Conservation (phyloP, 2,113 vertebrate species). For the Smithornis capensis region DNA sequence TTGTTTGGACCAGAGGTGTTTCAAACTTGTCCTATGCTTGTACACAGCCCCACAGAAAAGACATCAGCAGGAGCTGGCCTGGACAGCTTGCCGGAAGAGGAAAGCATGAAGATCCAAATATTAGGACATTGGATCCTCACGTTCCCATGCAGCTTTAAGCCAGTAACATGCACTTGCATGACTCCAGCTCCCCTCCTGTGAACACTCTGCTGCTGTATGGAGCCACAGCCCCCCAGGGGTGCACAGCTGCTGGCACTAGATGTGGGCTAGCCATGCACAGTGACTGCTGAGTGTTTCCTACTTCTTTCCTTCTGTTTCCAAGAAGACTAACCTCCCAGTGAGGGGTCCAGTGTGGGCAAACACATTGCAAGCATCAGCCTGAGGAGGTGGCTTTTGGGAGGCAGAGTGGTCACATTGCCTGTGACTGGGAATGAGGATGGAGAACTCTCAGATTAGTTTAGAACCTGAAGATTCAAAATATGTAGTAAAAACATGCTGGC, state of each 20-base stretch:
- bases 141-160: background rate
- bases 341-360: background rate
- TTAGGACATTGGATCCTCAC: background rate
- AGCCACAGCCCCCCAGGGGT: background rate
- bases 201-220: background rate
- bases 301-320: background rate
- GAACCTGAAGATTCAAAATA: background rate
- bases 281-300: background rate
- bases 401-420: background rate
- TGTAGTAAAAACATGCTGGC: background rate
- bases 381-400: background rate
- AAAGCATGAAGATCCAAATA: background rate
- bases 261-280: fast-evolving
- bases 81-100: background rate
- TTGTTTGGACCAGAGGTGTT: background rate
- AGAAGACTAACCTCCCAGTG: fast-evolving
- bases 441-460: background rate
- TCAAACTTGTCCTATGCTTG: background rate
- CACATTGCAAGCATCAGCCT: background rate
- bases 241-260: background rate
- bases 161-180: background rate
- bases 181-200: background rate
- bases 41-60: background rate
- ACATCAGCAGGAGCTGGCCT: background rate
- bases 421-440: background rate